Evolutionary conservation across 2,888 invertebrate species (phyloP), one percentile per base, ranked within the genome.

Genomic region (Hemistola chrysoprasaria): DNA sequence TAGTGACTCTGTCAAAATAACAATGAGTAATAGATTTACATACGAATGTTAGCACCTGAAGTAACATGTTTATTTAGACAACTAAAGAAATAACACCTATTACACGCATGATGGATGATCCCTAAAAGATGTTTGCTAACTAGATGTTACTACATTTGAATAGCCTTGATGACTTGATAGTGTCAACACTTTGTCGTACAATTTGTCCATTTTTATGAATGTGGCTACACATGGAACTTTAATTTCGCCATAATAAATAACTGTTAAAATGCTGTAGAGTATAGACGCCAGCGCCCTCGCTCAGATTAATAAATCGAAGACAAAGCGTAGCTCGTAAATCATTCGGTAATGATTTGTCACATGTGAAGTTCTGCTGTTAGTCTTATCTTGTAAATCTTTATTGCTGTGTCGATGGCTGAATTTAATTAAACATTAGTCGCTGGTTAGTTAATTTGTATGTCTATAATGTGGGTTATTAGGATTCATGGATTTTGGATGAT

Each of bases 271-370:
- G n/a, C n/a, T n/a, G n/a, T n/a, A n/a, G n/a, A n/a, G n/a, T n/a
- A n/a, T n/a, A n/a, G n/a, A n/a, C n/a, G n/a, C n/a, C n/a, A n/a
- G n/a, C n/a, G n/a, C n/a, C n/a, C n/a, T n/a, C n/a, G n/a, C n/a
- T n/a, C n/a, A n/a, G n/a, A n/a, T n/a, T n/a, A n/a, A n/a, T n/a
- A n/a, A n/a, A n/a, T n/a, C n/a, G n/a, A n/a, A n/a, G n/a, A n/a
- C n/a, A n/a, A n/a, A n/a, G n/a, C n/a, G n/a, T n/a, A n/a, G n/a
- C 29, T 37, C 37, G 22, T 46, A 37, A 41, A 40, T 41, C 40
- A 35, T 46, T 8, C 11, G 11, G 10, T 46, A 35, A 23, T 38
- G 24, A 45, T 40, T 45, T 45, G 38, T 41, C 46, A 38, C 34
- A 3, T 8, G 8, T 23, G 30, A 38, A 23, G 24, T 30, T 22